A percentile compares a stretch with the other conserved stretches of the same genome.
phyloP scores from a whole-genome alignment of 2,888 invertebrate species.

The Metellina segmentata region DNA sequence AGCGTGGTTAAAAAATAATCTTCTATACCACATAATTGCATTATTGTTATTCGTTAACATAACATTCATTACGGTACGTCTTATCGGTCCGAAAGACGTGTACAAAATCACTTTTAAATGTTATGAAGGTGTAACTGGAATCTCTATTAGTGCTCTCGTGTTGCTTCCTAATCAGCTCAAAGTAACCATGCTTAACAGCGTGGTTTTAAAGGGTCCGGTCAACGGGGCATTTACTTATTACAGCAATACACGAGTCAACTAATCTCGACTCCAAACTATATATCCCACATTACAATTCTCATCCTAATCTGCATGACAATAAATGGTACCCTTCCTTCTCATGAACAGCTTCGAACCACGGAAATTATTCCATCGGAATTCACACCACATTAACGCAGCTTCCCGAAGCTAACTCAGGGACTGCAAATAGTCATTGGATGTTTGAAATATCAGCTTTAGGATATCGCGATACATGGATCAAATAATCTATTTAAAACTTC shows the following conservation, averaged over 20 bases:
- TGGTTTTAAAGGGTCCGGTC: neutral
- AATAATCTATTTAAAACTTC: neutral
- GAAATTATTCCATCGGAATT: conserved; percentile 38
- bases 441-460: conserved; percentile 25
- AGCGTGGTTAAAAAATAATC: too few relatives aligned
- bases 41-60: too few relatives aligned
- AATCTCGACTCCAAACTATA: conserved; percentile 12
- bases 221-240: neutral
- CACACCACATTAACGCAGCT: conserved; percentile 34
- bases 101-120: too few relatives aligned
- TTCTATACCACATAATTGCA: too few relatives aligned
- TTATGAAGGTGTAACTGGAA: too few relatives aligned
- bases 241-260: neutral
- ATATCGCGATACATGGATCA: neutral
- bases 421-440: conserved; percentile 10
- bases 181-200: too few relatives aligned
- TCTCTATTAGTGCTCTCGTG: too few relatives aligned
- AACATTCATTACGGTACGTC: too few relatives aligned
- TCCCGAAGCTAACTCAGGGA: conserved; percentile 3
- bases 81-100: too few relatives aligned
- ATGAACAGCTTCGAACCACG: conserved; percentile 13
- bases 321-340: neutral
- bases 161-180: too few relatives aligned
- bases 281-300: neutral
- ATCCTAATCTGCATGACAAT: neutral